These are phyloP conservation scores for Erinaceus europaeus DNA, from an alignment of 2,113 vertebrate species.

Conservation along the genomic window DNA sequence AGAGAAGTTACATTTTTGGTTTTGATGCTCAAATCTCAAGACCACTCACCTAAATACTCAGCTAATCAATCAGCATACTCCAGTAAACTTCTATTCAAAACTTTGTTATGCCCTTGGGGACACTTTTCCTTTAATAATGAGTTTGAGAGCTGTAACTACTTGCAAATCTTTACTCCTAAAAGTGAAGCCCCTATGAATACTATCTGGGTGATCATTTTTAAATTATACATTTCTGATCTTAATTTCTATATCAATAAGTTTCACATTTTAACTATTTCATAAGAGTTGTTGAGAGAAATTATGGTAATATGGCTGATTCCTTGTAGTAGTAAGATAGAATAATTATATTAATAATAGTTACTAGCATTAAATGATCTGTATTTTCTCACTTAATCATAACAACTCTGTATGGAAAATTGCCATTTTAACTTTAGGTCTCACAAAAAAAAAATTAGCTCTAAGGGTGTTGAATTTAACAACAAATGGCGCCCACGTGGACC, in stretches of 20 bases:
- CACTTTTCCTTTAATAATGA: not conserved
- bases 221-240: not conserved
- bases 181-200: not conserved
- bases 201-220: not conserved
- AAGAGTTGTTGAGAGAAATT: not conserved
- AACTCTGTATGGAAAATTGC: not conserved
- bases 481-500: no score
- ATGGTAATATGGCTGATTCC: not conserved
- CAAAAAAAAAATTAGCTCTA: not conserved
- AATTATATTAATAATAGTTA: not conserved
- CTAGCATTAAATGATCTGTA: not conserved
- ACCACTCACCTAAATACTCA: not conserved
- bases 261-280: not conserved
- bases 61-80: not conserved
- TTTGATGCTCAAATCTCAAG: not conserved
- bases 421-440: constrained; percentile 11
- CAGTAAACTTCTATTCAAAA: no score
- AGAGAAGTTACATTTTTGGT: not conserved
- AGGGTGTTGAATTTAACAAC: no score
- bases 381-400: constrained; percentile 23
- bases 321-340: not conserved
- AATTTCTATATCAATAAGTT: not conserved
- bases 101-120: not conserved
- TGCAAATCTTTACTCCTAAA: not conserved
- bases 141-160: not conserved